Evolutionary conservation across 2,888 invertebrate genomes (phyloP), one percentile per base, ranked within the genome.

Genomic region (Torymus aiolomorphi): DNA sequence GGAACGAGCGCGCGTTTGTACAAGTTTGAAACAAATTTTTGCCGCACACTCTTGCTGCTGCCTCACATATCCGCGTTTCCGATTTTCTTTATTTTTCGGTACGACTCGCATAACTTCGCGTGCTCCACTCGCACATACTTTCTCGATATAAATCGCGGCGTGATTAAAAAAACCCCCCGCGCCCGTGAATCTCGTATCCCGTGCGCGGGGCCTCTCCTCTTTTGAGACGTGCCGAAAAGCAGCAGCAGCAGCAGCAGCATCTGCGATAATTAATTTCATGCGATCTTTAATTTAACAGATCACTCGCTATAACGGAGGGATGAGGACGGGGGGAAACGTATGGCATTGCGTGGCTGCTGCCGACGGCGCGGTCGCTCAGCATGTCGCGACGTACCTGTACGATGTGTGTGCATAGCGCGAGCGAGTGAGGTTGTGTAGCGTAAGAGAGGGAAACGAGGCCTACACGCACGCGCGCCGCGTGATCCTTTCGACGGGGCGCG

Each of bases 391-490:
- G 31, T 31, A 5, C 49, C 42, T 1, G 8, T 63, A 16, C n/a
- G n/a, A 49, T 16, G 8, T 63, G 18, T 24, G 14, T 14, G 42
- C 42, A 42, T 49, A 63, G 16, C 31, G 11, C 11, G 20, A 31
- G 57, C 57, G 24, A 8, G 20, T 16, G 65, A 14, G 24, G 16
- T 10, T 14, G 20, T 42, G 49, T 61, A 62, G 49, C 57, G 49
- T 20, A 24, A 61, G 76, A 76, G 73, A 74, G 81, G 78, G 80
- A 81, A 80, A 78, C 81, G 73, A 75, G 80, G 61, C 49, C 78
- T 78, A 62, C 63, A 82, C 82, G 83, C 83, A 83, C 63, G 81
- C 82, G 83, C 83, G 82, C 82, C 79, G 82, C 82, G 80, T 80
- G 61, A 78, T 66, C 67, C 82, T 80, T 80, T 82, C 80, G 78